Evolutionary conservation across 2,113 vertebrate genomes (phyloP), one percentile per base, ranked within the genome.

Genomic region (Rhinogobius similis): DNA sequence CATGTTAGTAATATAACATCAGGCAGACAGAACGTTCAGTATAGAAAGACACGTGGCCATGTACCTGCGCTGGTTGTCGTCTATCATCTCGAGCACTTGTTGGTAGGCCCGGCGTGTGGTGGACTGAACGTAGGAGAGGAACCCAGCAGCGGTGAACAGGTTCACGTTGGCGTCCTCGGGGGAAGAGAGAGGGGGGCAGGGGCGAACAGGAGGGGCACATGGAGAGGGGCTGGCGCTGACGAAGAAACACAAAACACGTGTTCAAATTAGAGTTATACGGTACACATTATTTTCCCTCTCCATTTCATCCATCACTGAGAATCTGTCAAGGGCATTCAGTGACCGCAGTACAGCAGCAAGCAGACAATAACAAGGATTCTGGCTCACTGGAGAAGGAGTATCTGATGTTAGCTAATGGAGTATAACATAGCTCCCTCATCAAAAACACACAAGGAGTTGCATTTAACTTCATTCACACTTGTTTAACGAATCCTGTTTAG

Each of bases 21-120:
- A 26, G 52, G 26, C 52, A 55, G 12, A 12, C 11, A 68, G 50
- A 1, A 62, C 14, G 14, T 29, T 27, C 23, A 70, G 39, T 75
- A 16, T 39, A 14, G 48, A 29, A 9, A 14, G 2, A 50, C 12
- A 12, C 10, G 52, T 36, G 59, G 61, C 20, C 11, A 36, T 63
- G 94, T 91, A 98, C 97, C 96, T 91, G 76, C 88, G 96, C 86
- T 94, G 93, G 80, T 91, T 94, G 91, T 97, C 95, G 83, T 98
- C 96, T 90, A 99, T 93, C 90, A 96, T 93, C 81, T 97, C 95
- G 79, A 99, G 94, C 90, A 98, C 93, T 91, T 98, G 97, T 92
- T 97, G 96, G 92, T 98, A 99, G 75, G 96, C 97, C 88, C 96
- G 95, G 90, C 96, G 96, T 36, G 96, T 98, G 46, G 96, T 96